These are phyloP conservation scores for Xerus rutilus DNA, from an alignment of 2,797 vertebrate species.

Conservation along the genomic window DNA sequence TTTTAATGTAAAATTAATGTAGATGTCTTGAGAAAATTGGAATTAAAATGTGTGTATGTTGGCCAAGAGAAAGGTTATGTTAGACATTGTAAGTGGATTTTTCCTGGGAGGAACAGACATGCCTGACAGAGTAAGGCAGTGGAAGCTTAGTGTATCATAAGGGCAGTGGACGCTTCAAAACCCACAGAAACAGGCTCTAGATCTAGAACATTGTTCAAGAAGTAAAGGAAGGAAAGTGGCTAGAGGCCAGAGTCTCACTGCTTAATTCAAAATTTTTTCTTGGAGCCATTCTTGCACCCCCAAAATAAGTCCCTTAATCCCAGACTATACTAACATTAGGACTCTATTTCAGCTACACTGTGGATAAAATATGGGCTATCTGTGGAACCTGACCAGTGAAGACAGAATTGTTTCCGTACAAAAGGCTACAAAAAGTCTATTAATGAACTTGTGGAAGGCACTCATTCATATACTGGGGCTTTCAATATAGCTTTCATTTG, in stretches of 20 bases:
- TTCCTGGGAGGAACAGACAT: background rate
- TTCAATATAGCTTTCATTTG: background rate
- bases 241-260: background rate
- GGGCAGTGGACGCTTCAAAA: background rate
- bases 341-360: background rate
- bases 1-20: slow-evolving; percentile 41
- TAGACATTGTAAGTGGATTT: background rate
- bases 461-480: background rate
- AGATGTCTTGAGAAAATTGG: background rate
- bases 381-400: background rate
- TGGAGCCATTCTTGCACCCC: background rate
- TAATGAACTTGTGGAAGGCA: background rate
- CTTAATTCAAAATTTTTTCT: background rate
- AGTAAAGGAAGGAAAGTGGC: background rate
- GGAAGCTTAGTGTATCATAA: background rate
- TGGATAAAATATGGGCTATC: background rate
- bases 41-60: background rate
- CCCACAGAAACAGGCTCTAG: background rate
- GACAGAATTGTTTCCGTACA: slow-evolving; percentile 1
- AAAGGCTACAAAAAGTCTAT: background rate
- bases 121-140: accelerated
- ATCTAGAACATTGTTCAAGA: background rate
- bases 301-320: background rate
- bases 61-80: background rate
- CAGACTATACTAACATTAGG: background rate